Evolutionary conservation across 1,140 invertebrate genomes (phyloP).

Genomic region (Linepithema humile): DNA sequence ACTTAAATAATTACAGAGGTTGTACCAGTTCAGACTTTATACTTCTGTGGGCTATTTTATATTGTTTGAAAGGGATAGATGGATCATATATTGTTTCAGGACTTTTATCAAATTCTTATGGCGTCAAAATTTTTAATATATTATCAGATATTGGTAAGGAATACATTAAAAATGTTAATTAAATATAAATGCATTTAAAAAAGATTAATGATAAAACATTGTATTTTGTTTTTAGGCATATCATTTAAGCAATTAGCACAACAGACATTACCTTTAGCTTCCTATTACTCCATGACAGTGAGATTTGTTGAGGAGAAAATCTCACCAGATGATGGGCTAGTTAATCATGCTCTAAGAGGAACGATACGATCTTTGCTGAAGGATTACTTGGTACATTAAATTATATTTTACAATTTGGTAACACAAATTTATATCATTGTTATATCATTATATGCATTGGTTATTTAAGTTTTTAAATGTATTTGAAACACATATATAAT

Average conservation of each 20-base stretch:
- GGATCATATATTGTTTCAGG: conserved; percentile 89
- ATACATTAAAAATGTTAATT: conserved; percentile 31
- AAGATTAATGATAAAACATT: background rate
- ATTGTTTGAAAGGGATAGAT: conserved; percentile 91
- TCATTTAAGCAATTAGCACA: conserved; percentile 91
- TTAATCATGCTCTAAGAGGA: conserved; percentile 95
- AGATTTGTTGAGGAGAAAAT: conserved; percentile 92
- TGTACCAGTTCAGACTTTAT: conserved; percentile 91
- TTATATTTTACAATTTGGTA: background rate
- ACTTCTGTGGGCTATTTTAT: conserved; percentile 94
- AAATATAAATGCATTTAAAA: conserved; percentile 30
- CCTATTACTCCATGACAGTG: conserved; percentile 93
- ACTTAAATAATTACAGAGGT: conserved; percentile 76
- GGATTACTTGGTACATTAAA: conserved; percentile 87
- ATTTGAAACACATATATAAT: background rate
- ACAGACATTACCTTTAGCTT: conserved; percentile 93
- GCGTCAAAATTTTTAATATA: conserved; percentile 82
- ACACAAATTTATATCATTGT: background rate
- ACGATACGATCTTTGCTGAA: conserved; percentile 91
- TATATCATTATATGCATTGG: too few relatives aligned
- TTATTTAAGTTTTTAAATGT: conserved; percentile 48
- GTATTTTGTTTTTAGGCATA: conserved; percentile 85
- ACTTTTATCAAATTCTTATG: conserved; percentile 78
- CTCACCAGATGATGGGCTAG: conserved; percentile 92
- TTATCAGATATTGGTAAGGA: conserved; percentile 82